phyloP scores from a whole-genome alignment of 2,797 vertebrate species.

The Liasis olivaceus region DNA sequence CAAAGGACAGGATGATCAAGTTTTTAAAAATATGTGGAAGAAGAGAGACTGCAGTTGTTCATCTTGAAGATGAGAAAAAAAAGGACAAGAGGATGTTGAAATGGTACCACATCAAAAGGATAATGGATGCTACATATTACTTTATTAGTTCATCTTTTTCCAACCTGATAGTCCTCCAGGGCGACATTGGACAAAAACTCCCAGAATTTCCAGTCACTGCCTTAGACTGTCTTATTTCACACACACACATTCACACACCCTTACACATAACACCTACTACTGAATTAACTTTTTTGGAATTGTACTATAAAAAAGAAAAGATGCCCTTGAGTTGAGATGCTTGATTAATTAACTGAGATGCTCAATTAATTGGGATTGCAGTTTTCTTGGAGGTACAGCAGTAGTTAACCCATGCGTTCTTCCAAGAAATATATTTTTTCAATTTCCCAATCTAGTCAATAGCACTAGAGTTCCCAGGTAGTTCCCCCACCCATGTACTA shows the following conservation, averaged over 20 bases:
- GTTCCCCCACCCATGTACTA: background rate
- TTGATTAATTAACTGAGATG: background rate
- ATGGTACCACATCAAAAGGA: background rate
- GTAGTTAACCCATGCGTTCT: background rate
- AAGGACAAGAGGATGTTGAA: background rate
- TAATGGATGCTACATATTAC: background rate
- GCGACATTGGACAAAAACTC: background rate
- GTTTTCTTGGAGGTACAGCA: background rate
- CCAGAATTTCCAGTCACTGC: background rate
- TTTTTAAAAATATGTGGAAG: background rate
- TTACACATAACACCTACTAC: background rate
- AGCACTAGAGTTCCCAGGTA: background rate
- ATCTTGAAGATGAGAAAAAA: background rate
- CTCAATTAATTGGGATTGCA: background rate
- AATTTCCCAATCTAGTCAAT: background rate
- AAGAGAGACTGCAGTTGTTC: background rate
- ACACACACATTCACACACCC: background rate
- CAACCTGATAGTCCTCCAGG: background rate
- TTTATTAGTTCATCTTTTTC: background rate
- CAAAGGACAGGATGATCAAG: background rate
- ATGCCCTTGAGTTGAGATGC: background rate
- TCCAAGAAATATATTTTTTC: background rate
- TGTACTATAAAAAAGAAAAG: background rate
- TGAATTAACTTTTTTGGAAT: background rate
- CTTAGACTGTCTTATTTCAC: background rate